Base-by-base conservation (phyloP, 2,888 invertebrate genomes). In the Drosophila affinis region DNA sequence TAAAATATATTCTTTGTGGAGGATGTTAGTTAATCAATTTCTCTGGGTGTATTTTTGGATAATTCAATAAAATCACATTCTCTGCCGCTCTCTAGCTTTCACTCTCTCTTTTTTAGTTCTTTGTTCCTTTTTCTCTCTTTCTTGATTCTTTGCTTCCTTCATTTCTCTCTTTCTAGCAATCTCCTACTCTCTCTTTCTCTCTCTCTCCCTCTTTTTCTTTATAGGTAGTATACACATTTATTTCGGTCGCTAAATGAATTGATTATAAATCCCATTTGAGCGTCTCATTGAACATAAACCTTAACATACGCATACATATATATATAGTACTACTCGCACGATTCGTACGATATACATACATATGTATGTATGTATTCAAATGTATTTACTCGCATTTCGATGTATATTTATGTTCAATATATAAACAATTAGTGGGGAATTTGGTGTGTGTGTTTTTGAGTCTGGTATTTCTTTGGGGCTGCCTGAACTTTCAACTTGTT, bases 191-290 rank as follows among this genome's bases (percentile, higher is more conserved):
- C 34, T 32, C 3, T 9, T 3, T 32, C 39, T 14, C 34, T 34
- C 14, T 39, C 34, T 14, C 7, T 7, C 14, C 0, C 14, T n/a
- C 14, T 39, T 1, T 14, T 3, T 12, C 3, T 10, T 12, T 6
- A 7, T n/a, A 14, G 6, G n/a, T n/a, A 7, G 21, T 17, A 48
- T 24, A 51, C 29, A 24, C n/a, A 32, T 52, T 27, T 56, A 49
- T 62, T 39, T 39, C 7, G 39, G 7, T 14, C 5, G 7, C 44
- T 47, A 57, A 75, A 67, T 60, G 57, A 79, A 77, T 84, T 72
- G 77, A 79, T 85, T 85, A 64, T 73, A 78, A 67, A 67, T 55
- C 55, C 55, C 53, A 69, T 69, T 70, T 53, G 52, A 51, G 46
- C 32, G 45, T 47, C 53, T 48, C 49, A 54, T 39, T n/a, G n/a